Evolutionary conservation across 2,797 vertebrate genomes (phyloP).

Genomic region (Lacerta bilineata): DNA sequence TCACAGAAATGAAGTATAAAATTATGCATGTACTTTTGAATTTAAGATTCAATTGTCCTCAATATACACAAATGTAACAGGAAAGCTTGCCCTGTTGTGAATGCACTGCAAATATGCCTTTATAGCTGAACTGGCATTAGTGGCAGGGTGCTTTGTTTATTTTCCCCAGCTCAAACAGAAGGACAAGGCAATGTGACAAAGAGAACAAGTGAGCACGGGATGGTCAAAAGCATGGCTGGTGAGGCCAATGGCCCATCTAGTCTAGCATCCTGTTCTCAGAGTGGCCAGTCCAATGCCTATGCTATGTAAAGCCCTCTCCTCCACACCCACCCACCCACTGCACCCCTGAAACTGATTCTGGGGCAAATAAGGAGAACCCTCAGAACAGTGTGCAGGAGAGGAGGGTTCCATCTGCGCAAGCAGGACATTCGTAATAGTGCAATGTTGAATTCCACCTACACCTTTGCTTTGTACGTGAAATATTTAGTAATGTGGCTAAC

Average conservation of each 20-base stretch:
- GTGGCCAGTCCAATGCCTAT: no score
- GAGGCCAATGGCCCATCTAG: no score
- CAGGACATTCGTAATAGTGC: no score
- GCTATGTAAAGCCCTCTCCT: no score
- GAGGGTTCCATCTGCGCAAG: no score
- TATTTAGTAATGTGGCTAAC: background rate
- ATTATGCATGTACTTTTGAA: constrained; percentile 7
- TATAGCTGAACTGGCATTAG: background rate
- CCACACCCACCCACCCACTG: no score
- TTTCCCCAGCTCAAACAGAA: background rate
- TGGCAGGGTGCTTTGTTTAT: background rate
- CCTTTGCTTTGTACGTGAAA: background rate
- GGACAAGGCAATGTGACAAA: background rate
- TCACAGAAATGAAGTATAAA: background rate
- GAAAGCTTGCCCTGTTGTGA: background rate
- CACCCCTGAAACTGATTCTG: no score
- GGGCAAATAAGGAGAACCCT: no score
- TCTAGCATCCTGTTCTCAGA: no score
- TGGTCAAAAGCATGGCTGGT: no score
- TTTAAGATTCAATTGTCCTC: background rate
- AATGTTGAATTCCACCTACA: no score
- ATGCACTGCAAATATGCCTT: background rate
- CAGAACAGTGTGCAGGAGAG: no score
- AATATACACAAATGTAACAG: background rate
- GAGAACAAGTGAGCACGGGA: background rate